Base-by-base conservation (phyloP, 2,113 vertebrate species). In the Gorsachius goisagi region DNA sequence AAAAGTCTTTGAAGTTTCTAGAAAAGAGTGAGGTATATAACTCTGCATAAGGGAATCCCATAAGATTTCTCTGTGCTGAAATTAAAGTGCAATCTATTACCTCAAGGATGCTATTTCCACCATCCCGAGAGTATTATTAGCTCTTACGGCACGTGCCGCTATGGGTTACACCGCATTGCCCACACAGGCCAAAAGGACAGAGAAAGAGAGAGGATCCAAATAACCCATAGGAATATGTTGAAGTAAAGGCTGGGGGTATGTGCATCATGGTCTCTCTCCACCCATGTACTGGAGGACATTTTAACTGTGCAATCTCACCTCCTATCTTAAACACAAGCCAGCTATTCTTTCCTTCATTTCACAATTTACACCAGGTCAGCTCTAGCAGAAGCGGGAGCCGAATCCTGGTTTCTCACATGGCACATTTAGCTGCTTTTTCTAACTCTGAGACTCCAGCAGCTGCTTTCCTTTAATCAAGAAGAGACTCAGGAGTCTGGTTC, bases 1-100 rank as follows among this genome's bases (percentile, higher is more conserved):
- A 91, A 91, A 96, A 93, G 68, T 80, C 88, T 96, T 96, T 94
- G 93, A 96, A 96, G 95, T 95, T 96, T 96, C 95, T 82, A 94
- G 93, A 95, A 94, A 93, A 90, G 75, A 85, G 55, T 86, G 78
- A 95, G 82, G 85, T 93, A 88, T 85, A 86, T 85, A 93, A 80
- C 85, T 91, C 91, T 84, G 93, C 88, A 95, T 80, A 91, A 96
- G 90, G 85, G 92, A 91, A 96, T 96, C 96, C 95, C 93, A 90
- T 59, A 95, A 96, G 96, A 94, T 90, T 94, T 93, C 90, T 88
- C 85, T 17, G 47, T 71, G n/a, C 75, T 95, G 95, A 95, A 97
- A 93, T 83, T 93, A 88, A 97, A 93, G 93, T 85, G 89, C 88
- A 90, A 77, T 59, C 76, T 85, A 85, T 93, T 90, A 96, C 85